Conservation (phyloP, 2,113 vertebrate genomes). For the Ceratotherium simum region DNA sequence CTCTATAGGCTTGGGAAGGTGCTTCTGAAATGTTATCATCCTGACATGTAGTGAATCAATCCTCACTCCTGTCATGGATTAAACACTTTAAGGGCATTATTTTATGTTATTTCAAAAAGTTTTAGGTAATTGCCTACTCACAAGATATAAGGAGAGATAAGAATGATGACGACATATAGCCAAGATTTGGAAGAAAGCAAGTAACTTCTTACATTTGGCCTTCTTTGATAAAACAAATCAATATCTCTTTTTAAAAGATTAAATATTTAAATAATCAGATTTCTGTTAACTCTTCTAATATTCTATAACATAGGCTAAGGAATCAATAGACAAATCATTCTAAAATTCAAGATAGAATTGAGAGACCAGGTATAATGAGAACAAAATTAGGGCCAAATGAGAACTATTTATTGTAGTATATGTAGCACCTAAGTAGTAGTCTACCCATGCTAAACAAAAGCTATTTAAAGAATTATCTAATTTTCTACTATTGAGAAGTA, state of each 20-base stretch:
- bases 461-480: not conserved
- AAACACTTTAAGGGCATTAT: not conserved
- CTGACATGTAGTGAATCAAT: not conserved
- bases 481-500: not conserved
- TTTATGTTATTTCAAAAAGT: not conserved
- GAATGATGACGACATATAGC: not conserved
- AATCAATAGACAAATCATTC: not conserved
- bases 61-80: not conserved
- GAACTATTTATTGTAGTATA: not conserved
- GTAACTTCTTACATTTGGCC: not conserved
- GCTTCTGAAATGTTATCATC: not conserved
- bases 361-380: not conserved
- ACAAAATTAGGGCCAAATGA: not conserved
- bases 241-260: not conserved
- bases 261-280: constrained; percentile 36
- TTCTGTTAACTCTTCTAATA: not conserved
- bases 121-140: not conserved
- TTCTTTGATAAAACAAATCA: constrained; percentile 22
- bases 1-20: not conserved
- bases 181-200: constrained; percentile 12
- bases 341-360: not conserved
- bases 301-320: not conserved
- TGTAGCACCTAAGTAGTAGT: not conserved
- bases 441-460: not conserved
- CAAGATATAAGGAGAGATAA: not conserved